These are phyloP conservation scores for Chionomys nivalis DNA, from an alignment of 2,113 vertebrate species.

Conservation along the genomic window DNA sequence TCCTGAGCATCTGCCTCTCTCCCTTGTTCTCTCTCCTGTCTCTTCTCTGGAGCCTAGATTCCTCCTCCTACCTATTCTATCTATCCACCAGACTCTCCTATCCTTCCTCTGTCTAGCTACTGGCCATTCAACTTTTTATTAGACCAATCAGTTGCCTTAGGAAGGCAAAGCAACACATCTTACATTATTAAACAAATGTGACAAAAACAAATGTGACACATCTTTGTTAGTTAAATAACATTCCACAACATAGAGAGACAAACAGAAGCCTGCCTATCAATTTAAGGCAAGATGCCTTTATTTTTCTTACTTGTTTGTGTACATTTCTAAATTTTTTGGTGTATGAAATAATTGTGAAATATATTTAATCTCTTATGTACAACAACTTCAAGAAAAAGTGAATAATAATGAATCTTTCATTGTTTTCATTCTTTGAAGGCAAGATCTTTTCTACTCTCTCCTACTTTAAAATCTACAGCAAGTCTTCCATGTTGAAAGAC, in stretches of 20 bases:
- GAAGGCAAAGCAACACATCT: neutral
- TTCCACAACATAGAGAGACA: neutral
- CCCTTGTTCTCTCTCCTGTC: too few species aligned
- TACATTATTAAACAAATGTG: too few species aligned
- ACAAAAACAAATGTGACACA: too few species aligned
- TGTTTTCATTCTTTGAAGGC: conserved; percentile 13
- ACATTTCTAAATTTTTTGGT: neutral
- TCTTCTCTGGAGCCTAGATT: too few species aligned
- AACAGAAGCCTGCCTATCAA: neutral
- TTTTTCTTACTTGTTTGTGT: neutral
- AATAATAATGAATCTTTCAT: neutral
- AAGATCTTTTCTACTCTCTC: conserved; percentile 35
- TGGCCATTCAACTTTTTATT: too few species aligned
- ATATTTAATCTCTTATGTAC: neutral
- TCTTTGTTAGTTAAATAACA: too few species aligned
- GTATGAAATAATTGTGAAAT: neutral
- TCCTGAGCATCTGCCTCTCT: too few species aligned
- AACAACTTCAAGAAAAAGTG: neutral
- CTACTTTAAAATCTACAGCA: neutral
- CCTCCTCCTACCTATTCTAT: too few species aligned
- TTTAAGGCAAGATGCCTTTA: neutral
- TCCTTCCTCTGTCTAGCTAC: too few species aligned
- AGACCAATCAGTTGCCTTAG: too few species aligned
- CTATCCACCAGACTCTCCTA: too few species aligned
- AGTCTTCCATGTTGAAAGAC: neutral